Evolutionary conservation across 2,113 vertebrate species (phyloP).

Genomic region (Pristiophorus japonicus): DNA sequence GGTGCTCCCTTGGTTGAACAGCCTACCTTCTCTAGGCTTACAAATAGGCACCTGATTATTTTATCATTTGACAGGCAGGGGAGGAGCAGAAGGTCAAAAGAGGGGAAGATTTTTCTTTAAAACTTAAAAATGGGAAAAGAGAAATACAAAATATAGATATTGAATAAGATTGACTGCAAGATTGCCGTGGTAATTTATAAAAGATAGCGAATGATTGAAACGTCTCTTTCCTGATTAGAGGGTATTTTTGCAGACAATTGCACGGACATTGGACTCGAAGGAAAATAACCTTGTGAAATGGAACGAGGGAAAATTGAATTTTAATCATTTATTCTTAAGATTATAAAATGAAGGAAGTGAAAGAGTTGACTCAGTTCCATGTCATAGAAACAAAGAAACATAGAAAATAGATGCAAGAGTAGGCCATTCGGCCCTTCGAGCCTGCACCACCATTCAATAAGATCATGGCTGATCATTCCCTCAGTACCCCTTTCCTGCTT

Average conservation of each 20-base stretch:
- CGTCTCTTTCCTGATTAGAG: not conserved
- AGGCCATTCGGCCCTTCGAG: too few species aligned
- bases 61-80: not conserved
- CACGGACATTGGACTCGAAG: not conserved
- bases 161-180: not conserved
- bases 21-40: not conserved
- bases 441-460: too few species aligned
- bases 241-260: not conserved
- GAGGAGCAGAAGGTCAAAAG: not conserved
- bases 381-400: too few species aligned
- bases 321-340: not conserved
- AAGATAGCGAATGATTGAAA: not conserved
- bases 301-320: not conserved
- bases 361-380: not conserved
- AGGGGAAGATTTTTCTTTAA: not conserved
- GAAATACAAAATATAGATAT: not conserved
- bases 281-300: not conserved
- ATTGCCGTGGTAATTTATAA: not conserved
- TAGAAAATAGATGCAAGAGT: too few species aligned
- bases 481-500: too few species aligned
- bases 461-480: too few species aligned
- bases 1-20: not conserved
- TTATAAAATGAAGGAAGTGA: not conserved
- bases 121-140: not conserved
- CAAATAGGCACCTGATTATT: not conserved